Evolutionary conservation across 2,888 invertebrate genomes (phyloP), one percentile per base, ranked within the genome.

Genomic region (Platycnemis pennipes): DNA sequence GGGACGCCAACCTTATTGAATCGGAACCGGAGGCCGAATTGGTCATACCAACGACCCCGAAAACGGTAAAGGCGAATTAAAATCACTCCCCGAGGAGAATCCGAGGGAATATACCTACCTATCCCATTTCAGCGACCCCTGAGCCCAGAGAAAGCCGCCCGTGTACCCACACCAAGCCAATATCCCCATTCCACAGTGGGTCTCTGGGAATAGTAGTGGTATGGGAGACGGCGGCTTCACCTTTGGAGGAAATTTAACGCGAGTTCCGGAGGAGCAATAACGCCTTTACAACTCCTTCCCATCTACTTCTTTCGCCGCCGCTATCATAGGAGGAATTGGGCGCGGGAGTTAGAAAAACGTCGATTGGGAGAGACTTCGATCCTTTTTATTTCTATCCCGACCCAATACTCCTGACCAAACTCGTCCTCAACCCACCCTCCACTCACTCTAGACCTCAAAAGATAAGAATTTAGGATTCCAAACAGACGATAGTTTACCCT

Each of bases 401-500:
- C 69, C 31, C 19, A 4, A 77, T 13, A 31, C 69, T 22, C 69
- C 63, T 26, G 26, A 22, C 63, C 63, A 26, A 13, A 77, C 22
- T 22, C 63, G 19, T 26, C n/a, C 31, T 37, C 46, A 16, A 56
- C 22, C 63, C 19, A 26, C 13, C 44, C 63, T n/a, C n/a, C 3
- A 89, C 46, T 53, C 53, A 37, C 53, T 77, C 19, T n/a, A 46
- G 63, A 63, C 63, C 63, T 91, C 63, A 91, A 91, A n/a, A 91
- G 44, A 91, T 56, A 44, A 56, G 44, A 44, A 91, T 91, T 91
- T n/a, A 56, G 44, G 91, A 91, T 91, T 91, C 69, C 63, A n/a
- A 91, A 91, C 91, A 91, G 44, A 91, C 63, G 26, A 63, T 63
- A 63, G 91, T 91, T 91, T 69, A 69, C 91, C 22, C 26, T 37